Conservation (phyloP, 2,888 invertebrate species). For the Drosophila borealis region DNA sequence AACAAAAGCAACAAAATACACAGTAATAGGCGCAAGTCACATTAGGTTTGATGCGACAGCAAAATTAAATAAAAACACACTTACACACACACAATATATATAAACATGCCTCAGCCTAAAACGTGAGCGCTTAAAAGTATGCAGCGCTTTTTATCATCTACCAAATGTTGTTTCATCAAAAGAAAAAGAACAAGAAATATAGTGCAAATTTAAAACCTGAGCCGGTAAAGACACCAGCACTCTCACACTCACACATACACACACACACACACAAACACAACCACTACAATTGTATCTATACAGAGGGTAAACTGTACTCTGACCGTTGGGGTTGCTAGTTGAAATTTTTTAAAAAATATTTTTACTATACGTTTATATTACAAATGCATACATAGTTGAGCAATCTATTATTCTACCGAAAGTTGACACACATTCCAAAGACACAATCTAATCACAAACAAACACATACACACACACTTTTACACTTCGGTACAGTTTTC, state of each 20-base stretch:
- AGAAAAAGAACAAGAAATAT: slow-evolving; percentile 48
- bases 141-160: slow-evolving; percentile 34
- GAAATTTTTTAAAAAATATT: slow-evolving; percentile 73
- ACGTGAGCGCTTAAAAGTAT: slow-evolving; percentile 35
- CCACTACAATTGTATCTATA: slow-evolving; percentile 32
- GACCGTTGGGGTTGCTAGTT: slow-evolving; percentile 74
- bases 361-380: slow-evolving; percentile 58
- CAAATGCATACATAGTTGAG: slow-evolving; percentile 63
- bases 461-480: slow-evolving; percentile 9
- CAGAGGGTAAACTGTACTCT: slow-evolving; percentile 79
- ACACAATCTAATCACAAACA: slow-evolving; percentile 24
- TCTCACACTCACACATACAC: slow-evolving; percentile 10
- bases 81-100: slow-evolving; percentile 31
- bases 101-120: slow-evolving; percentile 30
- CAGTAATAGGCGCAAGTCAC: slow-evolving; percentile 41
- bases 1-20: slow-evolving; percentile 22
- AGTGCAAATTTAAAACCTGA: slow-evolving; percentile 72
- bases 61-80: slow-evolving; percentile 23
- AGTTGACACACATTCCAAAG: slow-evolving; percentile 69
- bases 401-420: slow-evolving; percentile 71
- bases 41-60: slow-evolving; percentile 39
- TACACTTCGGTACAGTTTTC: slow-evolving; percentile 50
- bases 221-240: slow-evolving; percentile 37
- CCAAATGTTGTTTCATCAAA: slow-evolving; percentile 29
- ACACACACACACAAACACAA: slow-evolving; percentile 22